Base-by-base conservation (phyloP, 2,888 invertebrate species). In the Timema cristinae region DNA sequence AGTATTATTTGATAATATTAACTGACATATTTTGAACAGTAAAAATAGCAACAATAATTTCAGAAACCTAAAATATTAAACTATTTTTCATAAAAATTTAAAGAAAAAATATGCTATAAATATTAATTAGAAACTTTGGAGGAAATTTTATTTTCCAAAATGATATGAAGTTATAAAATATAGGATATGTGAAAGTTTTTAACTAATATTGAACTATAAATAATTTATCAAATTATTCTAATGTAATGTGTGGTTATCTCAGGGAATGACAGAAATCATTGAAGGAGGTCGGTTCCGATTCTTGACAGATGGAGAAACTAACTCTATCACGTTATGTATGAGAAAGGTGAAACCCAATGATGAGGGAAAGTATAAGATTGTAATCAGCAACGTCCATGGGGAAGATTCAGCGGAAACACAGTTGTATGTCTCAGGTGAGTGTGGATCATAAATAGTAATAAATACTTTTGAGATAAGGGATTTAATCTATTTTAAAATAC, bases 221-320 rank as follows among this genome's bases (percentile, higher is more conserved):
- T 54, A 54, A 54, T 54, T 54, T 54, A 11, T 54, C 4, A 4
- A 32, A 32, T 2, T 1, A 32, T 32, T 32, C 32, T 32, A 32
- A 32, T 32, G 32, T 32, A 32, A 32, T 32, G 32, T 32, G 32
- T 32, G 32, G 32, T 68, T 69, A 52, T 74, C 76, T 71, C 75
- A 85, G 86, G 95, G 95, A 77, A 92, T 95, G 79, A 90, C 91
- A 50, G 95, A 96, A 84, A 93, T 97, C 78, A 90, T 95, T 79
- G 96, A 96, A 83, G 95, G 97, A 77, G 98, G 98, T 77, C 90
- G 97, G 75, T 97, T 95, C 84, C 97, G 96, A 82, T 93, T 95
- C 81, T 86, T 95, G 78, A 97, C 98, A 56, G 98, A 98, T 83
- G 94, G 97, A 68, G 94, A 96, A 79, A 91, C 91, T 73, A 96